These are phyloP conservation scores for Apamea anceps DNA, from an alignment of 2,888 invertebrate species.

Conservation along the genomic window DNA sequence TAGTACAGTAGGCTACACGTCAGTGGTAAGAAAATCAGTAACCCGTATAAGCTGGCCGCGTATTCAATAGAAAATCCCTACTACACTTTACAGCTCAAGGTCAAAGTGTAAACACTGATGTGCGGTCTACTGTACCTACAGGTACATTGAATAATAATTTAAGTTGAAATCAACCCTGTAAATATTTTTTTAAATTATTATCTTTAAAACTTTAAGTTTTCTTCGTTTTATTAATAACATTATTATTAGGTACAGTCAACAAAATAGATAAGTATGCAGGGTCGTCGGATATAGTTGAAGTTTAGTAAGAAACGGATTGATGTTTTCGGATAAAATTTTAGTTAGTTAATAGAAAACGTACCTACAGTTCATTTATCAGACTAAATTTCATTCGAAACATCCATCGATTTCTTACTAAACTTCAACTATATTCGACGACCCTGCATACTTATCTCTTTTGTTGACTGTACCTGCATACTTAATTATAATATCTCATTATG, in stretches of 20 bases:
- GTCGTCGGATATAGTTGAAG: too few species aligned
- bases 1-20: background rate
- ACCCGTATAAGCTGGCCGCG: background rate
- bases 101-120: background rate
- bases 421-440: too few species aligned
- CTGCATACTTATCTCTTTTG: too few species aligned
- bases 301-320: too few species aligned
- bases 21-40: background rate
- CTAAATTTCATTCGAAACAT: too few species aligned
- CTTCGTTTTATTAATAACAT: background rate
- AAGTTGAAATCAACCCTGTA: conserved; percentile 9
- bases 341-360: too few species aligned
- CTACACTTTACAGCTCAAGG: background rate
- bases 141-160: background rate
- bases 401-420: too few species aligned
- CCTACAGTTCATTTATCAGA: too few species aligned
- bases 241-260: background rate
- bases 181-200: conserved; percentile 6
- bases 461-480: background rate
- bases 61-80: background rate
- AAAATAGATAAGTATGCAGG: too few species aligned
- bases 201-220: background rate
- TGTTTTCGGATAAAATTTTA: too few species aligned
- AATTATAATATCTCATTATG: background rate
- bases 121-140: background rate